These are phyloP conservation scores for Chironomus tentans DNA, from an alignment of 2,888 invertebrate genomes.

Conservation along the genomic window DNA sequence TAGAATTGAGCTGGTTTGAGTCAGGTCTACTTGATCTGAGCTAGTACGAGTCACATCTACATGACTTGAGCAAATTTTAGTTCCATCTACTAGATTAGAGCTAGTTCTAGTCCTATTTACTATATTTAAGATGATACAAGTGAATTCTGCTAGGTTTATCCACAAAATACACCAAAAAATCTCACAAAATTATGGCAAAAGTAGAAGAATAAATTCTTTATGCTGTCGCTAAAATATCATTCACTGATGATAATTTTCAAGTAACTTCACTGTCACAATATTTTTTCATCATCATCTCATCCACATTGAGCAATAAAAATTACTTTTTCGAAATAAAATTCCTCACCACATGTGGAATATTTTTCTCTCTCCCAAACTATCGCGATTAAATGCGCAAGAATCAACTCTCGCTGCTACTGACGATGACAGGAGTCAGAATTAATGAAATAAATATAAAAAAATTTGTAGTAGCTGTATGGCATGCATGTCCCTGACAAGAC, in stretches of 20 bases:
- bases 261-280: background rate
- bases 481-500: slow-evolving; percentile 3
- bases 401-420: background rate
- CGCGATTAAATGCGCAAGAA: background rate
- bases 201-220: too few species aligned
- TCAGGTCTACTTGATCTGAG: too few species aligned
- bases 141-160: too few species aligned
- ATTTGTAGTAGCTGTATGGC: background rate
- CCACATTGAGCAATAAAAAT: background rate
- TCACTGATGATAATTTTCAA: background rate
- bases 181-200: too few species aligned
- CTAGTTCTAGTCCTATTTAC: too few species aligned
- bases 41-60: too few species aligned
- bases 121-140: too few species aligned
- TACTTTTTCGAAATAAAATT: background rate
- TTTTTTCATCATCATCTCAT: background rate
- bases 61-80: too few species aligned
- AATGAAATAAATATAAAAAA: slow-evolving; percentile 1
- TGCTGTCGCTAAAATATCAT: too few species aligned
- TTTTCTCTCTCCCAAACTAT: background rate
- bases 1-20: too few species aligned
- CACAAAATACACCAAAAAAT: too few species aligned
- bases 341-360: slow-evolving; percentile 20
- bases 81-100: too few species aligned
- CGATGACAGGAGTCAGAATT: slow-evolving; percentile 14